Conservation (phyloP, 1,140 invertebrate genomes). For the Halotydeus destructor region DNA sequence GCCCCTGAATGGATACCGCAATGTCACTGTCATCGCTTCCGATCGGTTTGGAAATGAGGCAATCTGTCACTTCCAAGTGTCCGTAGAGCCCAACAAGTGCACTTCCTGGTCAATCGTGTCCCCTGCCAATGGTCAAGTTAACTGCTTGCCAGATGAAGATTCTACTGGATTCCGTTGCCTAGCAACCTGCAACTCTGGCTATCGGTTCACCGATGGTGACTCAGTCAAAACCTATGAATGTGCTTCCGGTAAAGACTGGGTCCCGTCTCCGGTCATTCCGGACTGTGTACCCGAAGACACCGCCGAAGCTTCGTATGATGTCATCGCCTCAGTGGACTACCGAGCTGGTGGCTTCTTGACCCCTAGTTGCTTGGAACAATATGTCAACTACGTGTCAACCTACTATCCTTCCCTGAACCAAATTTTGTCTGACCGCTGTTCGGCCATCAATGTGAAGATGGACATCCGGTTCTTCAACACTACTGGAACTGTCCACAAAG, state of each 20-base stretch:
- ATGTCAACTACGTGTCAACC: conserved; percentile 56
- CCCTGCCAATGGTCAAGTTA: conserved; percentile 64
- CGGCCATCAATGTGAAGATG: conserved; percentile 80
- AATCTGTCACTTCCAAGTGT: conserved; percentile 75
- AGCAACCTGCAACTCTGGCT: conserved; percentile 74
- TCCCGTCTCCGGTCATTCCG: conserved; percentile 60
- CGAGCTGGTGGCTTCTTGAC: conserved; percentile 68
- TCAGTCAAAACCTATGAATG: conserved; percentile 65
- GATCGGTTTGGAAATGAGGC: conserved; percentile 76
- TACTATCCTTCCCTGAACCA: conserved; percentile 57
- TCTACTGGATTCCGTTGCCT: conserved; percentile 58
- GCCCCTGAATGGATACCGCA: conserved; percentile 71
- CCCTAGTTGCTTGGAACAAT: conserved; percentile 55
- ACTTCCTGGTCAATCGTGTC: conserved; percentile 77
- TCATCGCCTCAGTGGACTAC: conserved; percentile 67
- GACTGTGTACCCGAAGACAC: conserved; percentile 85
- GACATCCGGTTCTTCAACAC: conserved; percentile 72
- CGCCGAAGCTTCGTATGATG: conserved; percentile 77
- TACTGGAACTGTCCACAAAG: conserved; percentile 31
- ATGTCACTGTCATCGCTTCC: conserved; percentile 71
- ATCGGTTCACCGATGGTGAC: conserved; percentile 69
- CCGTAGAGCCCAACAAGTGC: conserved; percentile 67
- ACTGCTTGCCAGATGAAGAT: conserved; percentile 48
- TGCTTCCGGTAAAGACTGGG: conserved; percentile 46
- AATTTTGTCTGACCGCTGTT: conserved; percentile 69